Percentiles rank a stretch among this genome's conserved stretches.
phyloP scores from a whole-genome alignment of 2,113 vertebrate species.

The Alethe diademata region DNA sequence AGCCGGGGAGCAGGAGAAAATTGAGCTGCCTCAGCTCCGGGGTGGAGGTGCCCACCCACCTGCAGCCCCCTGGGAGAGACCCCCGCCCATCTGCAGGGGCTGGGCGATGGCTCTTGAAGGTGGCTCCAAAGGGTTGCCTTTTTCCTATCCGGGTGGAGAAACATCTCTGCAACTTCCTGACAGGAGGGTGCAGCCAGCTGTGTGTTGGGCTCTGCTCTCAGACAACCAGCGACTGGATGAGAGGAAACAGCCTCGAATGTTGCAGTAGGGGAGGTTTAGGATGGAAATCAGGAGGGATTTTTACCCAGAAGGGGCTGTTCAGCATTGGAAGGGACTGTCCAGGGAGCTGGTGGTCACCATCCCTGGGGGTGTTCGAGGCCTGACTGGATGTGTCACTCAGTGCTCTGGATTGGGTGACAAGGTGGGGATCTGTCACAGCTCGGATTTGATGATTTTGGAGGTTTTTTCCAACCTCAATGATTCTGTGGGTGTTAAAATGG shows the following conservation, averaged over 20 bases:
- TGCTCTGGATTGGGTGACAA: background rate
- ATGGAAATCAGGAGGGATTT: background rate
- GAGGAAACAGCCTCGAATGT: background rate
- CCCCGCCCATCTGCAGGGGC: too few relatives aligned
- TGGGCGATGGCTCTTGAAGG: accelerated
- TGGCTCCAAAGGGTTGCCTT: background rate
- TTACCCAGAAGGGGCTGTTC: background rate
- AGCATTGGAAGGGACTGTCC: background rate
- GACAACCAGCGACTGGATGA: too few relatives aligned
- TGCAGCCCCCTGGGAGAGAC: accelerated
- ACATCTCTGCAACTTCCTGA: background rate
- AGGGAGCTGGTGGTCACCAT: background rate
- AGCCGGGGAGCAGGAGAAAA: accelerated
- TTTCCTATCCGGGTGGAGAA: background rate
- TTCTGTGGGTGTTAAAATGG: background rate
- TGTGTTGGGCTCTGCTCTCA: too few relatives aligned
- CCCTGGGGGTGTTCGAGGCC: background rate
- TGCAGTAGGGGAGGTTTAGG: background rate
- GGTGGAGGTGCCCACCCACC: background rate
- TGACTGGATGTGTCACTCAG: background rate
- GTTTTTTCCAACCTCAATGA: background rate
- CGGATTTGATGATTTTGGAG: background rate
- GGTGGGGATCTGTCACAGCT: too few relatives aligned
- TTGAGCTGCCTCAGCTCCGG: too few relatives aligned
- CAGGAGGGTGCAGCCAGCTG: background rate